These are phyloP conservation scores for Craterocephalus amniculus DNA, from an alignment of 2,797 vertebrate genomes.

Conservation along the genomic window DNA sequence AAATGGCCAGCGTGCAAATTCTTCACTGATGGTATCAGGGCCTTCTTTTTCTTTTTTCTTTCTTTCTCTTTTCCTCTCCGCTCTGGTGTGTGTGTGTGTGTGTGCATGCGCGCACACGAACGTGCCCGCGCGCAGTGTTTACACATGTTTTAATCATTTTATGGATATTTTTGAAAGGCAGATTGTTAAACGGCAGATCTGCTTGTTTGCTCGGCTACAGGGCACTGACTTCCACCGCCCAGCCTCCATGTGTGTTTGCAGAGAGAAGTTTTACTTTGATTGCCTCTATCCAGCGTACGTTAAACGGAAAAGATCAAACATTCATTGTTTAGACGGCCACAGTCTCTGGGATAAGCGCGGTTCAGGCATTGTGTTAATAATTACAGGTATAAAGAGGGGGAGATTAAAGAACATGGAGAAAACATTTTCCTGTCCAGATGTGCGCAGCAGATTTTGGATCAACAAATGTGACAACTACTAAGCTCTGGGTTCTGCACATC, in stretches of 20 bases:
- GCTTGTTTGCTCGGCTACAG: conserved; percentile 54
- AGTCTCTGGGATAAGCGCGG: conserved; percentile 42
- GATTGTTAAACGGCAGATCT: conserved; percentile 69
- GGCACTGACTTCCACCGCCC: conserved; percentile 36
- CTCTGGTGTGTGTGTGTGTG: conserved; percentile 36
- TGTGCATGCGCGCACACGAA: not conserved
- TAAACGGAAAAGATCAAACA: conserved; percentile 55
- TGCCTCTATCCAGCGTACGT: conserved; percentile 54
- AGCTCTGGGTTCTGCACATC: conserved; percentile 56
- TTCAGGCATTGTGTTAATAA: conserved; percentile 58
- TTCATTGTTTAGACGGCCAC: conserved; percentile 37
- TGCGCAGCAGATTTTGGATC: conserved; percentile 37
- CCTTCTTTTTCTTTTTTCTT: conserved; percentile 55
- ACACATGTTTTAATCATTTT: conserved; percentile 78
- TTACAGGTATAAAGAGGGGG: conserved; percentile 47
- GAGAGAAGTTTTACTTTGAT: conserved; percentile 58
- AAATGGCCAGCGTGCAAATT: conserved; percentile 88
- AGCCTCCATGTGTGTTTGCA: conserved; percentile 34
- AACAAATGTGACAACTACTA: conserved; percentile 61
- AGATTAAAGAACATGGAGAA: conserved; percentile 1
- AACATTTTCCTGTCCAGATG: conserved; percentile 63
- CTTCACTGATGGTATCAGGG: conserved; percentile 91
- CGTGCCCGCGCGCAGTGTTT: conserved; percentile 63
- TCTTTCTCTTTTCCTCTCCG: conserved; percentile 8
- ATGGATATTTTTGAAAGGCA: conserved; percentile 73